Percentiles rank a stretch among this genome's conserved stretches.
phyloP scores from a whole-genome alignment of 2,113 vertebrate genomes.

The Arizona elegans region DNA sequence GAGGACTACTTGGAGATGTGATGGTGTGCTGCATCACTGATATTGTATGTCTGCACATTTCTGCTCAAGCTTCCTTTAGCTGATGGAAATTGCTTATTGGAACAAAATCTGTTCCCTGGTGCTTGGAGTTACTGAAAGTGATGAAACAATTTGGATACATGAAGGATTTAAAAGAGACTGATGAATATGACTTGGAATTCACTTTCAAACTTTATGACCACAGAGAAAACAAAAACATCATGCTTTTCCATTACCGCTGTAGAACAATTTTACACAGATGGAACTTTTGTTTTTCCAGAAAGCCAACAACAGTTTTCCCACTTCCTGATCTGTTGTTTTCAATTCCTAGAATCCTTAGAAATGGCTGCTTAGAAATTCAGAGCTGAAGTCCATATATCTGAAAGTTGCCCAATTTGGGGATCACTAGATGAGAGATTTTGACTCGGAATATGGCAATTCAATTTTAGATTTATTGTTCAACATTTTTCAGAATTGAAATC shows the following conservation, averaged over 20 bases:
- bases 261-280: not conserved
- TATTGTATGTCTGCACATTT: not conserved
- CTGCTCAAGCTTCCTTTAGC: not conserved
- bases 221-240: not conserved
- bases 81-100: not conserved
- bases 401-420: not conserved
- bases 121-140: not conserved
- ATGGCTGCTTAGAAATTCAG: not conserved
- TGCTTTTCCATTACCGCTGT: not conserved
- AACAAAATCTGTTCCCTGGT: not conserved
- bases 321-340: not conserved
- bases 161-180: not conserved
- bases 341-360: not conserved
- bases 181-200: not conserved
- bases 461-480: not conserved
- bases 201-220: not conserved
- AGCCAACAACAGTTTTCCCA: not conserved
- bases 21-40: not conserved
- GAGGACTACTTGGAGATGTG: not conserved
- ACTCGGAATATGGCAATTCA: not conserved
- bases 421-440: not conserved
- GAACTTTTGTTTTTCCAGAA: not conserved
- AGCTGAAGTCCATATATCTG: not conserved
- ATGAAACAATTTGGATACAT: not conserved
- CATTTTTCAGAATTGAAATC: not conserved